A percentile compares a stretch with the other conserved stretches of the same genome.
These are phyloP conservation scores for Coranthus polyacanthus DNA, from an alignment of 2,797 vertebrate species.

Conservation along the genomic window DNA sequence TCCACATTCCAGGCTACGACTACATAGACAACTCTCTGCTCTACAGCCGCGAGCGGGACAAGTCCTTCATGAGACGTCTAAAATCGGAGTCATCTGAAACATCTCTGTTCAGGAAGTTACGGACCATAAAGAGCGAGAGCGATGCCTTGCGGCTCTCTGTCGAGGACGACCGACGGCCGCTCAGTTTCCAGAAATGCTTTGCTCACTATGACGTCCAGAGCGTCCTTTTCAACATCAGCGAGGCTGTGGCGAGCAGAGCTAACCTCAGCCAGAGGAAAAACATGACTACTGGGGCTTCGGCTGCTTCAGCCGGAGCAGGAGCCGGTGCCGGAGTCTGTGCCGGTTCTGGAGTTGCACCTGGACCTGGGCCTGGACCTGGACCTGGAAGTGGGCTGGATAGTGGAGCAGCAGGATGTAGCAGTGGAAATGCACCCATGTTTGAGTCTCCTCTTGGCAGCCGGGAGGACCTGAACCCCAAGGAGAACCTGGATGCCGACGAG, in stretches of 20 bases:
- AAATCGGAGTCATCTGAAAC: conserved; percentile 92
- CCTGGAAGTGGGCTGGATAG: conserved; percentile 50
- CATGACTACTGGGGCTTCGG: conserved; percentile 95
- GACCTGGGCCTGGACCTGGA: conserved; percentile 39
- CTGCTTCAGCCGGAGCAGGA: conserved; percentile 87
- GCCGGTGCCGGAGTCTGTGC: conserved; percentile 32
- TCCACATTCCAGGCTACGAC: conserved; percentile 92
- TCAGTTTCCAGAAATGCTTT: conserved; percentile 95
- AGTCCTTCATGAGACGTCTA: conserved; percentile 91
- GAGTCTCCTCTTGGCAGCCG: conserved; percentile 94
- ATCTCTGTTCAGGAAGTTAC: conserved; percentile 92
- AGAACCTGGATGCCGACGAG: conserved; percentile 93
- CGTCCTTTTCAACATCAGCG: conserved; percentile 95
- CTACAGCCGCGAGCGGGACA: conserved; percentile 89
- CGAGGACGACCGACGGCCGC: conserved; percentile 89
- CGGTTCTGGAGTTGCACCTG: neutral
- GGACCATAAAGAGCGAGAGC: conserved; percentile 93
- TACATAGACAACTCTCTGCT: conserved; percentile 90
- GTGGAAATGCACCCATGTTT: conserved; percentile 79
- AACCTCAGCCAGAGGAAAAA: conserved; percentile 94
- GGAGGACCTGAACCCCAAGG: conserved; percentile 95
- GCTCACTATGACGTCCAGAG: conserved; percentile 99
- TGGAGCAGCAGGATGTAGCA: conserved; percentile 65
- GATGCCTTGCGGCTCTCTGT: conserved; percentile 89
- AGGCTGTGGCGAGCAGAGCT: conserved; percentile 91